These are phyloP conservation scores for Linnaemya vulpina DNA, from an alignment of 2,888 invertebrate species.

Conservation along the genomic window DNA sequence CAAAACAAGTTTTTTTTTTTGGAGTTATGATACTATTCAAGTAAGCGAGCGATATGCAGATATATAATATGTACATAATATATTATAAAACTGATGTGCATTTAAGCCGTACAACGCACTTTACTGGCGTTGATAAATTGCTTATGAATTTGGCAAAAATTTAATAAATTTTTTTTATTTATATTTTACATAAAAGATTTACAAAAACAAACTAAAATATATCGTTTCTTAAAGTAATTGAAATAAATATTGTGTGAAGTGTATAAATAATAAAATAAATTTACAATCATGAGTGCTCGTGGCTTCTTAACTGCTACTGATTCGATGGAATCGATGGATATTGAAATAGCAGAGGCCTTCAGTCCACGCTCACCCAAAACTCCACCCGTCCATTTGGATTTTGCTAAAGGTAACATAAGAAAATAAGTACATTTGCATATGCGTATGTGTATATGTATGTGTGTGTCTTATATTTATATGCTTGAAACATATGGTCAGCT, in stretches of 20 bases:
- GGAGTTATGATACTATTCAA: too few species aligned
- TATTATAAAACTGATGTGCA: too few species aligned
- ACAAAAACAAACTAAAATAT: slow-evolving; percentile 11
- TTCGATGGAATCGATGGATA: slow-evolving; percentile 72
- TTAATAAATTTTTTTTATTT: not conserved
- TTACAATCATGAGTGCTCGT: slow-evolving; percentile 74
- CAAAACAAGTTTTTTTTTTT: too few species aligned
- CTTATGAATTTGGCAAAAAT: slow-evolving; percentile 34
- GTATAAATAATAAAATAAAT: not conserved
- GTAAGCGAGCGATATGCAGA: not conserved
- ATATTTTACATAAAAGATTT: not conserved
- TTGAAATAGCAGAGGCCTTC: slow-evolving; percentile 49
- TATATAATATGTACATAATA: not conserved
- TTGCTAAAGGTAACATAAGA: slow-evolving; percentile 40
- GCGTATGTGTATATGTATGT: too few species aligned
- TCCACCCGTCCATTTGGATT: slow-evolving; percentile 59
- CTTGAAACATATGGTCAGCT: too few species aligned
- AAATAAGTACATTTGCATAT: not conserved
- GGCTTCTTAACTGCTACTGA: slow-evolving; percentile 73
- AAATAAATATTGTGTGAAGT: not conserved
- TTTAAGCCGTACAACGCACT: slow-evolving; percentile 21
- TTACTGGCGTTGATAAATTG: slow-evolving; percentile 37
- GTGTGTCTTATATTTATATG: too few species aligned
- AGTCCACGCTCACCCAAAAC: slow-evolving; percentile 56
- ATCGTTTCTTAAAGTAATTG: not conserved